Evolutionary conservation across 1,140 invertebrate genomes (phyloP), one percentile per base, ranked within the genome.

Genomic region (Zaprionus lachaisei): DNA sequence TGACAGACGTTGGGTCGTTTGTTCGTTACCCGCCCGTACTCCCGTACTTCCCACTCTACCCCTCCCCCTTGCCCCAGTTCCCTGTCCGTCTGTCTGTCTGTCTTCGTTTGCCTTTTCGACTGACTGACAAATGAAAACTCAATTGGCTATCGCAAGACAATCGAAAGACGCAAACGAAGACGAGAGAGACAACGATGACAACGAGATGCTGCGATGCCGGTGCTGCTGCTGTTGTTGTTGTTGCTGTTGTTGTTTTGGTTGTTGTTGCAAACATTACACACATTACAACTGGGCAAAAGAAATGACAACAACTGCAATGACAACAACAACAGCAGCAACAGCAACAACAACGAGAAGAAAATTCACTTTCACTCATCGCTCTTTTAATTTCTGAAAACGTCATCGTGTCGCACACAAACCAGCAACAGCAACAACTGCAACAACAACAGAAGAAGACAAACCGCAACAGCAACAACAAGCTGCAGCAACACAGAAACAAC

Each of bases 61-160:
- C 4, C 12, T 0, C 15, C 1, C 41, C 41, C 41, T 44, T 3
- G n/a, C 41, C n/a, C 6, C 31, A 34, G 31, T 34, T 9, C 31
- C 24, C 60, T 71, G 55, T 77, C 57, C 41, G 65, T 77, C 65
- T 34, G 20, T 38, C 60, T 41, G 78, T 73, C 78, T 85, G 82
- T 85, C 82, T 85, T 28, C 54, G 31, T 17, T 63, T 26, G 57
- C 22, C 20, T 63, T 61, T 65, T 68, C 68, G 83, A 84, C 80
- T 89, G 80, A 89, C 84, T 89, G 84, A 89, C 84, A 89, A 89
- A 89, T 89, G 85, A 89, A 89, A 89, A 89, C 85, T 89, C 85
- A 90, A 89, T 89, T 89, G 84, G 81, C 84, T 90, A 89, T 90
- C 84, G 81, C 85, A 61, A 81, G 85, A 90, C 84, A 89, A 90